Evolutionary conservation across 2,888 invertebrate genomes (phyloP), one percentile per base, ranked within the genome.

Genomic region (Dioctria rufipes): DNA sequence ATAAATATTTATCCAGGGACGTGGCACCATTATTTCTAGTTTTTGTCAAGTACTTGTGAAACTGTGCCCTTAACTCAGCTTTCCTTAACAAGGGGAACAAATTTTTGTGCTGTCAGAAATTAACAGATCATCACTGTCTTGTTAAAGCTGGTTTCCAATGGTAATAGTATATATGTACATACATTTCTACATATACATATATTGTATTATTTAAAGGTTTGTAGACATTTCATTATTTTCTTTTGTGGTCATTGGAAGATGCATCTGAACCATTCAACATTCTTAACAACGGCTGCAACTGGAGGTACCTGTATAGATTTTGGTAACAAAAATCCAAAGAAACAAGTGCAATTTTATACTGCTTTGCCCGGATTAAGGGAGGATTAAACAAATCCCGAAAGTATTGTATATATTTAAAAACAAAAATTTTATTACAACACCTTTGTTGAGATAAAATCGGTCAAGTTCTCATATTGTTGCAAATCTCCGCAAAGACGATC

Each of bases 1-100:
- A 73, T 80, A 82, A 82, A 82, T 82, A 82, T 82, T 82, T 82
- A 80, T 77, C 78, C 78, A 8, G 40, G 37, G 79, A 75, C 63
- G 49, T 37, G 51, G 63, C 49, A 40, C 77, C 40, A 78, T 78
- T 78, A 63, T 63, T 63, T 78, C 39, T 78, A 66, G 54, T 66
- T 51, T 40, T 66, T 54, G 51, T 78, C 78, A 78, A 66, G 54
- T 78, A 78, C 63, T 78, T 66, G 73, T 73, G 73, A 73, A 73
- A 73, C 60, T 54, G 25, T 25, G n/a, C 73, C 11, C 39, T 69
- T 49, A n/a, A 51, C n/a, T 51, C 49, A 9, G 4, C 39, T 39
- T 2, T n/a, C 40, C 9, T 13, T 58, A 13, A 42, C 58, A 42
- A 73, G 42, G 73, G 73, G 6, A 54, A 54, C 54, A 54, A 54